Evolutionary conservation across 2,797 vertebrate species (phyloP).

Genomic region (Oreortyx pictus): DNA sequence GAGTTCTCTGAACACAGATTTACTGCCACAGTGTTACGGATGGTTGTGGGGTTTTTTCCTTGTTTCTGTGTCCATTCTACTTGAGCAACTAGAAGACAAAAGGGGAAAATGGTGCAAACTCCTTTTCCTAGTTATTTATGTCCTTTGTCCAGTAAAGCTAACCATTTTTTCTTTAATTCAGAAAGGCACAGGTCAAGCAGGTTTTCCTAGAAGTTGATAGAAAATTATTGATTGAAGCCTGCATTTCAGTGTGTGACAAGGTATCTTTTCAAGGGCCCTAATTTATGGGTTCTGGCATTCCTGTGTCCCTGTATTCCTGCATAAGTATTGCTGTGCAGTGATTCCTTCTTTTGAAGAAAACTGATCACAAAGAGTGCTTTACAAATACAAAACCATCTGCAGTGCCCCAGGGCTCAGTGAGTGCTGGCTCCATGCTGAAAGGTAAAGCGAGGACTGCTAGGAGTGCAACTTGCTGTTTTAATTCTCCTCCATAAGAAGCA

Average conservation of each 20-base stretch:
- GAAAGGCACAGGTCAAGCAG: not conserved
- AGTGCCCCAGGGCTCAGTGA: not conserved
- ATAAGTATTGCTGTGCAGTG: not conserved
- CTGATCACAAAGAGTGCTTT: not conserved
- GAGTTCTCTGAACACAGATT: not conserved
- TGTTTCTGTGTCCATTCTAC: rapidly evolving
- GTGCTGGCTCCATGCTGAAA: not conserved
- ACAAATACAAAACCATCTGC: not conserved
- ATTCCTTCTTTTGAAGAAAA: not conserved
- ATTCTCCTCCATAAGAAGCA: not conserved
- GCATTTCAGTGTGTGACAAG: rapidly evolving
- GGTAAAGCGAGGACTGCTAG: not conserved
- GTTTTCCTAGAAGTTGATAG: not conserved
- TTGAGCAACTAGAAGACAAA: not conserved
- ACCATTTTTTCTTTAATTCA: not conserved
- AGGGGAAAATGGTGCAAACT: not conserved
- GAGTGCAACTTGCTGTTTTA: not conserved
- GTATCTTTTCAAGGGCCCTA: not conserved
- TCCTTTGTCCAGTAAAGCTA: not conserved
- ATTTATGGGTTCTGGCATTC: not conserved
- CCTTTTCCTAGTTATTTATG: not conserved
- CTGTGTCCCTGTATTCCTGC: not conserved
- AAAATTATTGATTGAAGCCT: no score
- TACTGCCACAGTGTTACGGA: not conserved
- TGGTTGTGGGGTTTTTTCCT: not conserved